Percentiles rank a stretch among this genome's conserved stretches.
Evolutionary conservation across 2,113 vertebrate genomes (phyloP).

Genomic region (Misgurnus mizolepis): DNA sequence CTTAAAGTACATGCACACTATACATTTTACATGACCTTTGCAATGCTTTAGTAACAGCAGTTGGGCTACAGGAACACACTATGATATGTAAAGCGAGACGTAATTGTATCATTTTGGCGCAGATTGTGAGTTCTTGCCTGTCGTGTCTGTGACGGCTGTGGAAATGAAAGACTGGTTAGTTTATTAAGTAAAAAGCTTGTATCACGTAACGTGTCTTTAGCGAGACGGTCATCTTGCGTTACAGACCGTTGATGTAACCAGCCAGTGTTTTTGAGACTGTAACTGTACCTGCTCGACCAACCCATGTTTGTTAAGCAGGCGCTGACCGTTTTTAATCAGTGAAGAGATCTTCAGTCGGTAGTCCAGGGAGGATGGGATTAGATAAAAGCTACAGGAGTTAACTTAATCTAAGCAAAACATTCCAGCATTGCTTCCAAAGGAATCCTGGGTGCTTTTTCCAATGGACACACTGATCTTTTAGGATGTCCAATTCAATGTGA

Average conservation of each 20-base stretch:
- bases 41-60: too few species aligned
- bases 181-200: slow-evolving; percentile 41
- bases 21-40: too few species aligned
- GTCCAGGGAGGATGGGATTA: not conserved
- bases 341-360: not conserved
- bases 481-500: not conserved
- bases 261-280: not conserved
- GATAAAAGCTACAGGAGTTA: slow-evolving; percentile 26
- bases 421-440: slow-evolving; percentile 29
- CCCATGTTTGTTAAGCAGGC: not conserved
- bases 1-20: too few species aligned
- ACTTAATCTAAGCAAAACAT: slow-evolving; percentile 48
- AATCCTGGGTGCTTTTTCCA: slow-evolving; percentile 2
- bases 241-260: not conserved
- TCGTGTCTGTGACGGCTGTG: not conserved
- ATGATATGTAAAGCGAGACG: not conserved
- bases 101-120: not conserved
- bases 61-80: not conserved
- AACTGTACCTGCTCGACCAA: slow-evolving; percentile 33
- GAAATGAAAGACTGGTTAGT: slow-evolving; percentile 17
- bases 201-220: slow-evolving; percentile 23
- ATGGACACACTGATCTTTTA: slow-evolving; percentile 23
- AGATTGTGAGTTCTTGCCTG: not conserved
- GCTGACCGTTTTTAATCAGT: not conserved
- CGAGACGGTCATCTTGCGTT: not conserved